A percentile compares a stretch with the other conserved stretches of the same genome.
phyloP scores from a whole-genome alignment of 2,113 vertebrate genomes.

The Argyrosomus japonicus region DNA sequence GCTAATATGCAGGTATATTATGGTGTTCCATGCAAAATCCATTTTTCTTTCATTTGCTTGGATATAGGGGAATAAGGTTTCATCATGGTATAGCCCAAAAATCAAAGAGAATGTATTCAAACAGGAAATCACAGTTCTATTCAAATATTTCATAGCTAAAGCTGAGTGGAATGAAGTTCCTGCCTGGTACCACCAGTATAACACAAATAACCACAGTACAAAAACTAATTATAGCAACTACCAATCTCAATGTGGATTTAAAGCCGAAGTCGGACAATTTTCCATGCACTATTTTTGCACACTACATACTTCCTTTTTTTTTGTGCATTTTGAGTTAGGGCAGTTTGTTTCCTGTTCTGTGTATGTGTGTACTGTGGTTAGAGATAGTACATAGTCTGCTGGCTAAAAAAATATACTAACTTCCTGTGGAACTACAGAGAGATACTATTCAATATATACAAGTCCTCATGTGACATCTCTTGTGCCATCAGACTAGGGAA shows the following conservation, averaged over 20 bases:
- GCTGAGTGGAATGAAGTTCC: background rate
- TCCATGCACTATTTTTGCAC: conserved; percentile 31
- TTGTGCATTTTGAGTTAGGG: conserved; percentile 28
- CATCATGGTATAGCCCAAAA: background rate
- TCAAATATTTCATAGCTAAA: background rate
- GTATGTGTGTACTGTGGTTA: conserved; percentile 32
- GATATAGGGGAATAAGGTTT: background rate
- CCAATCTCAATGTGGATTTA: conserved; percentile 9
- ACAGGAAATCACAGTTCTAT: background rate
- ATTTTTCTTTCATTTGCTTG: background rate
- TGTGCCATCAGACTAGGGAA: background rate
- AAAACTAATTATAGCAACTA: conserved; percentile 33
- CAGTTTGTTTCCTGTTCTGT: conserved; percentile 46
- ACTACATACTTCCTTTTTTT: conserved; percentile 22
- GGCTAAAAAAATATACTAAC: conserved; percentile 34
- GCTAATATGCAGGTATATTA: background rate
- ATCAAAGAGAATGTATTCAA: background rate
- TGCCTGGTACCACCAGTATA: background rate
- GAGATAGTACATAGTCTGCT: conserved; percentile 26
- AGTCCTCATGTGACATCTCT: background rate
- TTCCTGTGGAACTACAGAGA: conserved; percentile 6
- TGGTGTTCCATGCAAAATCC: background rate
- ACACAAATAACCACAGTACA: conserved; percentile 20
- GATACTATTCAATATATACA: background rate
- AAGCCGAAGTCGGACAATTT: conserved; percentile 1